A percentile compares a stretch with the other conserved stretches of the same genome.
Evolutionary conservation across 1,140 invertebrate species (phyloP).

Genomic region (Drosophila novamexicana): DNA sequence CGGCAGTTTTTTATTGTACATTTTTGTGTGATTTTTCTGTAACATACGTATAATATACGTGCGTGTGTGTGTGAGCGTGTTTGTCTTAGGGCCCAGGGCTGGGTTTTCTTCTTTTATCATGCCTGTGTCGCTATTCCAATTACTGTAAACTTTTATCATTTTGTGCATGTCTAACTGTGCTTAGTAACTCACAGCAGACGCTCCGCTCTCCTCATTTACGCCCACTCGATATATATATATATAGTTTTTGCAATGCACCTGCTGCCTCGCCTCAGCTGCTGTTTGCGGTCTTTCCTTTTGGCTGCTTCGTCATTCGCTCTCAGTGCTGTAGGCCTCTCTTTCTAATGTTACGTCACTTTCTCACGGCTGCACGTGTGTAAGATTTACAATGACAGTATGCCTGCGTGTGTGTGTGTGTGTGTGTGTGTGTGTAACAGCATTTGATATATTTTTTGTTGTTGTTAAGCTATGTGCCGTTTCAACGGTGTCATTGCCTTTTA

Average conservation of each 20-base stretch:
- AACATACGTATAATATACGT: not conserved
- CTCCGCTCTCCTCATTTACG: not conserved
- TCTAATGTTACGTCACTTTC: slow-evolving; percentile 81
- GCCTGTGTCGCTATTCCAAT: slow-evolving; percentile 1
- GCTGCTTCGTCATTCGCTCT: slow-evolving; percentile 46
- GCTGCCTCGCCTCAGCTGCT: slow-evolving; percentile 40
- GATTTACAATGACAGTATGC: slow-evolving; percentile 38
- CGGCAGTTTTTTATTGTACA: slow-evolving; percentile 2
- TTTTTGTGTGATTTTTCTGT: slow-evolving; percentile 25
- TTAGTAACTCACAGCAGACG: not conserved
- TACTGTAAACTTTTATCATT: slow-evolving; percentile 31
- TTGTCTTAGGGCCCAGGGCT: slow-evolving; percentile 12
- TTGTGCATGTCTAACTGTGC: slow-evolving; percentile 19
- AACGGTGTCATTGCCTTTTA: slow-evolving; percentile 63
- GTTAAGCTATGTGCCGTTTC: slow-evolving; percentile 18
- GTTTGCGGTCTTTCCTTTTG: slow-evolving; percentile 46
- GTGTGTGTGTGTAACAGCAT: slow-evolving; percentile 34
- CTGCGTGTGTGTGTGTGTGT: slow-evolving; percentile 32
- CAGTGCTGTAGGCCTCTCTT: slow-evolving; percentile 43
- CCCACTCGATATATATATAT: not conserved
- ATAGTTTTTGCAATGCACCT: slow-evolving; percentile 33
- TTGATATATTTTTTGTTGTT: slow-evolving; percentile 33
- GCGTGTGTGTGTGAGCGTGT: not conserved
- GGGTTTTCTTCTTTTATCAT: slow-evolving; percentile 19
- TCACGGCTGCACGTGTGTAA: slow-evolving; percentile 69